Conservation (phyloP, 1,140 invertebrate genomes). For the Ceratina calcarata region DNA sequence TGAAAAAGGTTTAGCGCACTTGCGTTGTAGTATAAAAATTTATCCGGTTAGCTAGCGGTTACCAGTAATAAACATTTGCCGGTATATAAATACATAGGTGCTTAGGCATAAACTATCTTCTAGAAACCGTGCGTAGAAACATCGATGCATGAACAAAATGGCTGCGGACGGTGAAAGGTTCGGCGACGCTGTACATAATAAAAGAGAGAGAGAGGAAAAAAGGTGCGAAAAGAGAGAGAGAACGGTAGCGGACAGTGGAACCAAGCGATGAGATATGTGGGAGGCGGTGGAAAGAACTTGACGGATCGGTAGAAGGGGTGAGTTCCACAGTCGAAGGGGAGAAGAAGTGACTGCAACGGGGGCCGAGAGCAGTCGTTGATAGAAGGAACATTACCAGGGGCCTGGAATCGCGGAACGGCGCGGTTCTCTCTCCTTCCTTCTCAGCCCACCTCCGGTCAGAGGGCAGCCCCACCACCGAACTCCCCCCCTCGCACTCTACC, state of each 20-base stretch:
- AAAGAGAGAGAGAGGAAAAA: not conserved
- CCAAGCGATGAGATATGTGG: not conserved
- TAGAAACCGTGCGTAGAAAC: not conserved
- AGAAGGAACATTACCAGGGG: not conserved
- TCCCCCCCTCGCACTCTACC: not conserved
- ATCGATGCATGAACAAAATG: not conserved
- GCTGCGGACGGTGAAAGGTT: slow-evolving; percentile 9
- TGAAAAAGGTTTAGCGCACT: too few relatives aligned
- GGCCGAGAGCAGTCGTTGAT: not conserved
- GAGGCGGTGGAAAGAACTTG: not conserved
- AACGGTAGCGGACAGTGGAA: not conserved
- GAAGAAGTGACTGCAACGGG: not conserved
- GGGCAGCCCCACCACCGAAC: not conserved
- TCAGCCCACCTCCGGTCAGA: not conserved
- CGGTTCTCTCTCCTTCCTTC: slow-evolving; percentile 18
- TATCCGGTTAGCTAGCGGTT: too few relatives aligned
- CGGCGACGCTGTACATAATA: not conserved
- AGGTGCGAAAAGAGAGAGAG: not conserved
- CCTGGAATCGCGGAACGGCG: not conserved
- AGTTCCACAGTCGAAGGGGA: not conserved
- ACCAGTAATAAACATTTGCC: too few relatives aligned
- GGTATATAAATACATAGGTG: too few relatives aligned
- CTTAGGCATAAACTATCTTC: not conserved
- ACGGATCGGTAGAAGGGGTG: slow-evolving; percentile 1
- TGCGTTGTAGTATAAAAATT: too few relatives aligned